Evolutionary conservation across 2,113 vertebrate genomes (phyloP), one percentile per base, ranked within the genome.

Genomic region (Pelusios castaneus): DNA sequence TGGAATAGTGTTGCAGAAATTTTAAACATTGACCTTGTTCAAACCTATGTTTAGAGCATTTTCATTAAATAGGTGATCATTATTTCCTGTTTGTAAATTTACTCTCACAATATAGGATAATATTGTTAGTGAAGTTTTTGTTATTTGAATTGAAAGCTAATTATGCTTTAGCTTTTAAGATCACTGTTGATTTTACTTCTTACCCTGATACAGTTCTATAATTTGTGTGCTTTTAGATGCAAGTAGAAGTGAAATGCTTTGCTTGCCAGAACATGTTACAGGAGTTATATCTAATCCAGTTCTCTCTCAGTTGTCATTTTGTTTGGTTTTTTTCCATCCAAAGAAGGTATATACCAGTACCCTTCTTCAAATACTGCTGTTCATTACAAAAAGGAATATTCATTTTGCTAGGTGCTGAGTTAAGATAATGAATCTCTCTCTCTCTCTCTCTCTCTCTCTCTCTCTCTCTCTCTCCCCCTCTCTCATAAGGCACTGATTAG

Each of bases 1-100:
- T 76, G 55, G 94, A 95, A 92, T 91, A 92, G n/a, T 84, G 80
- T 95, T 88, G 86, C 79, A 95, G 88, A 96, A 97, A 93, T 97
- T 97, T 94, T 58, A 43, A 81, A 1, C 94, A 24, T 95, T 95
- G 88, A 82, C 93, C 84, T 96, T 94, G 93, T 95, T 83, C 88
- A 95, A 85, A 31, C 95, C 95, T 92, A 84, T 91, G 79, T 55
- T 92, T 58, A 86, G 70, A 80, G 43, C 41, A 51, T 55, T n/a
- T 94, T 94, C 76, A 83, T 76, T 80, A 54, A 95, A 83, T 8
- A 56, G 78, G 83, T 34, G 91, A 54, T 14, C 49, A 43, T 34
- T 25, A 21, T 29, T 92, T 90, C 81, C 2, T 89, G 1, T 78
- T 92, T 85, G 77, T 78, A 96, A 95, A 93, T 92, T 94, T 93